Base-by-base conservation (phyloP, 2,888 invertebrate species). In the Gastracanthus pulcherrimus region DNA sequence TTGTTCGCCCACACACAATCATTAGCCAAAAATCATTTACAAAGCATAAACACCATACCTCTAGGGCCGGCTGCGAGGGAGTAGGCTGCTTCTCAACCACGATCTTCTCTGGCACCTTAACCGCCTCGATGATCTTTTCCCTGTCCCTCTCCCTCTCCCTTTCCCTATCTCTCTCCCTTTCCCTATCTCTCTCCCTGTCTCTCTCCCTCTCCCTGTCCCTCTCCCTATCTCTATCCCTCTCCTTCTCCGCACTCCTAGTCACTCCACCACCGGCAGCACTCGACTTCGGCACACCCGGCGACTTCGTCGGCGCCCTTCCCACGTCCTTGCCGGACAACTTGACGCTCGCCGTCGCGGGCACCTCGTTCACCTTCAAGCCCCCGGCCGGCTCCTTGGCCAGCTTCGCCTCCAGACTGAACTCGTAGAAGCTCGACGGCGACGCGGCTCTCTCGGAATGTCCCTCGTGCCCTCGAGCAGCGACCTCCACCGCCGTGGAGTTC, bases 391-490 rank as follows among this genome's bases (percentile, higher is more conserved):
- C 79, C 4, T 66, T 86, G 6, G 83, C 76, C 5, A 85, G 45
- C 64, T 86, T 86, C 3, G 83, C 79, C 16, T 87, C 88, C 45
- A 88, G 81, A 26, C 86, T 85, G 19, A 88, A 88, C 23, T 88
- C 88, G 19, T 88, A 86, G 58, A 86, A 88, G 7, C 75, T 84
- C 19, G 84, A 82, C 0, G 87, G 82, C 6, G 87, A 85, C 6
- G 83, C 31, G 29, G 71, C 26, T 36, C 31, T 51, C 6, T 34
- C 70, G 29, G n/a, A 11, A 31, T n/a, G n/a, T n/a, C n/a, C n/a
- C n/a, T 23, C n/a, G 36, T 3, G 29, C 7, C 9, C 7, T 69
- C 11, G 72, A 45, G 3, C 13, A 26, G 7, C n/a, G n/a, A 23
- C 19, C 34, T 41, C 1, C 19, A 41, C 31, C 19, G 34, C 45